Conservation (phyloP, 1,140 invertebrate genomes). For the Calephelis virginiensis region DNA sequence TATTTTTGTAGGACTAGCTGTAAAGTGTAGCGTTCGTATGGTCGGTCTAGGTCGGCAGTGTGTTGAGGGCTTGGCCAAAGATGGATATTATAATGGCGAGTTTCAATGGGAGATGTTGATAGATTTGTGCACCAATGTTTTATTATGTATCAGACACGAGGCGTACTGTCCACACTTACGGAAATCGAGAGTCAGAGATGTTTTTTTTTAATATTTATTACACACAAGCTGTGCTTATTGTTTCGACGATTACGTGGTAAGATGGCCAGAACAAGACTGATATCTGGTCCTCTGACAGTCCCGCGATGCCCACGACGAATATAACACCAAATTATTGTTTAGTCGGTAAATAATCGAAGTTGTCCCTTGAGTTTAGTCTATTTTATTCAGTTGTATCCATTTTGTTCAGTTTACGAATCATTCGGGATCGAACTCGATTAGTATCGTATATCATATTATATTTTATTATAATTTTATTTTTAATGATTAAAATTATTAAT, state of each 20-base stretch:
- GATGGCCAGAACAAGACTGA: too few species aligned
- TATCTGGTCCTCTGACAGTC: neutral
- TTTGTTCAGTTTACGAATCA: slow-evolving; percentile 8
- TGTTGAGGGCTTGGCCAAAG: slow-evolving; percentile 13
- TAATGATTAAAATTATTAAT: slow-evolving; percentile 19
- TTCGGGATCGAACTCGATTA: slow-evolving; percentile 8
- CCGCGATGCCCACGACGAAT: neutral
- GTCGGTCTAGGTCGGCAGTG: slow-evolving; percentile 3
- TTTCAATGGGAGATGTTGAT: slow-evolving; percentile 36
- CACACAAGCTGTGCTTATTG: too few species aligned
- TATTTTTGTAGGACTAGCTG: slow-evolving; percentile 18
- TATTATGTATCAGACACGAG: too few species aligned
- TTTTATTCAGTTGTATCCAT: slow-evolving; percentile 4
- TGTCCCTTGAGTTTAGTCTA: neutral
- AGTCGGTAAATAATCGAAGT: neutral
- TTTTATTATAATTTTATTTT: slow-evolving; percentile 21
- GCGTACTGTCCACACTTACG: too few species aligned
- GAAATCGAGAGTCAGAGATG: too few species aligned
- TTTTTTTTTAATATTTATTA: too few species aligned
- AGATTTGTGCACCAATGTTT: slow-evolving; percentile 20
- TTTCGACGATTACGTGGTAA: too few species aligned
- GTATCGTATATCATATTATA: slow-evolving; percentile 2
- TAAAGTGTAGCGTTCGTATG: slow-evolving; percentile 9
- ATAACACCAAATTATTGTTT: slow-evolving; percentile 12
- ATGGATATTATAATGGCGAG: slow-evolving; percentile 4